Evolutionary conservation across 2,888 invertebrate genomes (phyloP), one percentile per base, ranked within the genome.

Genomic region (Euzophera pinguis): DNA sequence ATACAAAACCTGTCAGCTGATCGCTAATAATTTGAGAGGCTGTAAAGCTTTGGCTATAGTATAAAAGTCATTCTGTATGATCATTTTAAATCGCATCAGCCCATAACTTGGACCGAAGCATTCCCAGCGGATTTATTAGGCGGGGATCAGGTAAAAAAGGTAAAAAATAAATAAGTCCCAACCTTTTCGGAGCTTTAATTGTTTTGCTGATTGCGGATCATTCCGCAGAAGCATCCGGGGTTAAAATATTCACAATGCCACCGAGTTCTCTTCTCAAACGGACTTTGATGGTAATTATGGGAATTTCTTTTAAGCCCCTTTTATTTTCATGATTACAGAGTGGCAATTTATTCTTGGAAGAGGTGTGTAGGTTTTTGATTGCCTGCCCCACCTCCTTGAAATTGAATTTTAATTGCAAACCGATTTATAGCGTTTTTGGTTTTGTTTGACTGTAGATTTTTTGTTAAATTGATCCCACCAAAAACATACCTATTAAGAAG

Each of bases 201-300:
- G 74, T 74, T 74, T 68, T 60, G 63, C 67, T 74, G 75, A 73
- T 75, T 75, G 67, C 64, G 67, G 71, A 74, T 71, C 67, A 75
- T 71, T 65, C 65, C 59, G 61, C 50, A 60, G 60, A 63, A 64
- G 61, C 61, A 58, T 61, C 59, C 59, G 59, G 56, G 41, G 53
- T 53, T 47, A 48, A 55, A 62, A 65, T 63, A 61, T 60, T 55
- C 54, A 51, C 53, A 54, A 50, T 56, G 62, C 53, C 62, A 47
- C 56, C 54, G 47, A 55, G 48, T 43, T 60, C 53, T 59, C 56
- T 49, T 52, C 47, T 56, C 63, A 65, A 62, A 62, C 50, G 49
- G 42, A 49, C 54, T 55, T 49, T 49, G 47, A 34, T 47, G 50
- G 52, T 47, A 49, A 50, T 54, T 43, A 6, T n/a, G 7, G 7